phyloP scores from a whole-genome alignment of 2,797 vertebrate genomes.

The Myripristis murdjan region DNA sequence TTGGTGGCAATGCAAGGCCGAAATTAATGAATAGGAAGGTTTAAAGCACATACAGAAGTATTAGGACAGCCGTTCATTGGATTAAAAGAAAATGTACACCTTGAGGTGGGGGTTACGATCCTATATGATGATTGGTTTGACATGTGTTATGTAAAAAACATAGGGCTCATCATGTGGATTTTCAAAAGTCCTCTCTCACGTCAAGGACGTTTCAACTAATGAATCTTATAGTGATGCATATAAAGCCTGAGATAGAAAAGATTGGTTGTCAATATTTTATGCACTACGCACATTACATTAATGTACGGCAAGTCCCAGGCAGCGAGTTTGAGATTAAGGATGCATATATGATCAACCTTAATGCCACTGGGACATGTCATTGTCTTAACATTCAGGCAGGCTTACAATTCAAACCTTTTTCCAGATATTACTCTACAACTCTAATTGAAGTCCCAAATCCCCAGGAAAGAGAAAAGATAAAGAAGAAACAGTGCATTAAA shows the following conservation, averaged over 20 bases:
- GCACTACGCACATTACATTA: constrained; percentile 67
- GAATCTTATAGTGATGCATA: constrained; percentile 70
- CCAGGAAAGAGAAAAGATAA: constrained; percentile 76
- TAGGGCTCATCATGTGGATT: constrained; percentile 31
- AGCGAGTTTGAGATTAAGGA: constrained; percentile 74
- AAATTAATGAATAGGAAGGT: constrained; percentile 59
- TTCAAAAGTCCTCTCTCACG: constrained; percentile 45
- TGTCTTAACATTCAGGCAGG: constrained; percentile 76
- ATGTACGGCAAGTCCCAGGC: constrained; percentile 67
- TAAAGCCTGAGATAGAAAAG: constrained; percentile 61
- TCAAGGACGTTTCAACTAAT: constrained; percentile 80
- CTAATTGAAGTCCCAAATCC: constrained; percentile 75
- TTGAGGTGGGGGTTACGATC: constrained; percentile 39
- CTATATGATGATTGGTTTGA: constrained; percentile 58
- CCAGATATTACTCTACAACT: constrained; percentile 69
- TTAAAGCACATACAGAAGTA: constrained; percentile 51
- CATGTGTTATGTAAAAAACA: constrained; percentile 52
- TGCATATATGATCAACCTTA: constrained; percentile 73
- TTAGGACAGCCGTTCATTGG: constrained; percentile 35
- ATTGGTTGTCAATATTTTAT: constrained; percentile 79
- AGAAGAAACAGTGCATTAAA: constrained; percentile 81
- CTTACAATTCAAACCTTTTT: constrained; percentile 72
- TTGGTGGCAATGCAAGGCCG: constrained; percentile 65
- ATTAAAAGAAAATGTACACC: constrained; percentile 58
- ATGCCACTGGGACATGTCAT: constrained; percentile 75